Conservation (phyloP, 2,888 invertebrate species). For the Reticulitermes lucifugus region DNA sequence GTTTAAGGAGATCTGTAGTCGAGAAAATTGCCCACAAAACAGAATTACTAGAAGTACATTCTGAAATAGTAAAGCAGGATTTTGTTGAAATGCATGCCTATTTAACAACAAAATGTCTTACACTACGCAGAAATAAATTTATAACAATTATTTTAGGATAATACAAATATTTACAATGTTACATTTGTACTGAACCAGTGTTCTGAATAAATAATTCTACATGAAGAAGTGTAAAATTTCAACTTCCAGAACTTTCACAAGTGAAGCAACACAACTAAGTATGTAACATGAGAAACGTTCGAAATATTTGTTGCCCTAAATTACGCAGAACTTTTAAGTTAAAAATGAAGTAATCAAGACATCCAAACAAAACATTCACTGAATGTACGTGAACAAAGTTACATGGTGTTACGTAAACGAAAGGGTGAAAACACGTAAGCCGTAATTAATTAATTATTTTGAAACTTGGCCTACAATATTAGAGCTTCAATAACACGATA, state of each 20-base stretch:
- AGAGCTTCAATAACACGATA: not conserved
- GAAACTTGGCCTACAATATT: slow-evolving; percentile 13
- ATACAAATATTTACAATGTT: not conserved
- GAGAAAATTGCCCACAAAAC: too few relatives aligned
- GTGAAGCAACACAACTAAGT: not conserved
- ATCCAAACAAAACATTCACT: not conserved
- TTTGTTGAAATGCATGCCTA: too few relatives aligned
- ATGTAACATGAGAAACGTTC: not conserved
- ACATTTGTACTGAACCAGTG: not conserved
- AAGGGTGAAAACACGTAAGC: not conserved
- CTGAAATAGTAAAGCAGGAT: too few relatives aligned
- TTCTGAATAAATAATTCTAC: not conserved
- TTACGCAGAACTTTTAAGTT: not conserved
- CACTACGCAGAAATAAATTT: too few relatives aligned
- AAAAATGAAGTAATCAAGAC: not conserved
- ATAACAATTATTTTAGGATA: not conserved
- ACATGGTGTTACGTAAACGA: not conserved
- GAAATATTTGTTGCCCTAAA: not conserved
- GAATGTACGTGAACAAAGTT: not conserved
- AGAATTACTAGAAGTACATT: too few relatives aligned
- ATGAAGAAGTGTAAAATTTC: not conserved
- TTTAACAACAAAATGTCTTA: too few relatives aligned
- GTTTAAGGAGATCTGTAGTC: too few relatives aligned
- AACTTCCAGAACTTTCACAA: not conserved
- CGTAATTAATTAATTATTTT: not conserved